These are phyloP conservation scores for Nematopogon swammerdamellus DNA, from an alignment of 2,888 invertebrate genomes.

Conservation along the genomic window DNA sequence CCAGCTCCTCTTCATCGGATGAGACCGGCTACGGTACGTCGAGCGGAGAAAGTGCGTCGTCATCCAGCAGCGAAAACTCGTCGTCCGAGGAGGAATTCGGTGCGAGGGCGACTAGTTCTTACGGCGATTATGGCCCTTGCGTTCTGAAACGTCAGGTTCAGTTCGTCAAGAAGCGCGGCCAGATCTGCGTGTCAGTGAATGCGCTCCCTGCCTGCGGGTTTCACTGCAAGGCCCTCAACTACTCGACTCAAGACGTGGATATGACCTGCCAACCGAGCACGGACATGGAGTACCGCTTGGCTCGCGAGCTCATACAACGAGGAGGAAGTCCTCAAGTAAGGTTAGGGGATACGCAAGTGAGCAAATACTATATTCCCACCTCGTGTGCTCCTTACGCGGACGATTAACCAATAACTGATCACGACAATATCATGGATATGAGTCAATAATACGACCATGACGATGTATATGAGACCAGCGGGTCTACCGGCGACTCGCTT, in stretches of 20 bases:
- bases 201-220: slow-evolving; percentile 54
- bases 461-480: too few species aligned
- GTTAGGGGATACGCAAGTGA: too few species aligned
- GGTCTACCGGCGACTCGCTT: too few species aligned
- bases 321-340: slow-evolving; percentile 40
- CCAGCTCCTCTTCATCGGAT: too few species aligned
- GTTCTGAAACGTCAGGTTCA: slow-evolving; percentile 43
- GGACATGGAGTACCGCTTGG: slow-evolving; percentile 27
- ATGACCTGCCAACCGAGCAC: slow-evolving; percentile 33
- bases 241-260: slow-evolving; percentile 36
- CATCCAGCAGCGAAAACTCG: slow-evolving; percentile 12
- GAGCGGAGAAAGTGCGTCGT: slow-evolving; percentile 13
- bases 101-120: slow-evolving; percentile 17
- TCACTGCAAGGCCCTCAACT: slow-evolving; percentile 36
- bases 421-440: too few species aligned
- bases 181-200: slow-evolving; percentile 60
- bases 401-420: too few species aligned
- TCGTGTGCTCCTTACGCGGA: too few species aligned
- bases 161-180: slow-evolving; percentile 43
- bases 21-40: too few species aligned
- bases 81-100: slow-evolving; percentile 16
- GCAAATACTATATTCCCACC: too few species aligned
- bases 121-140: slow-evolving; percentile 21
- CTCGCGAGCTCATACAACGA: slow-evolving; percentile 30
- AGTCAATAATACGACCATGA: too few species aligned